These are phyloP conservation scores for Fistularia tabacaria DNA, from an alignment of 2,797 vertebrate species.

Conservation along the genomic window DNA sequence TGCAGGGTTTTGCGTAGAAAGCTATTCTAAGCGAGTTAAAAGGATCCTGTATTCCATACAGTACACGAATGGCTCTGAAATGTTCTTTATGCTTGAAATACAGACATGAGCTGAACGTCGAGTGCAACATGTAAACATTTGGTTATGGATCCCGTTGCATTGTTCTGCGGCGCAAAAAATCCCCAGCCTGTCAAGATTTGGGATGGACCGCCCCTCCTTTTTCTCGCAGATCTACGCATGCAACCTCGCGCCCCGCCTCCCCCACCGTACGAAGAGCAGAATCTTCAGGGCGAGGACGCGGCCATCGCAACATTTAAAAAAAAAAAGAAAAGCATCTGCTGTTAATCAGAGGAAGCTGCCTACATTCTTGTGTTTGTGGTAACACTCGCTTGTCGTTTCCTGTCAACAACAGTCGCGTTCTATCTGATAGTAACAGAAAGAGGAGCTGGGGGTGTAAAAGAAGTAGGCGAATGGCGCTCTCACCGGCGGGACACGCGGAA, in stretches of 20 bases:
- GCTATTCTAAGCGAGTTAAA: background rate
- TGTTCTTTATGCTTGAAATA: slow-evolving; percentile 16
- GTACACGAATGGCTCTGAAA: slow-evolving; percentile 19
- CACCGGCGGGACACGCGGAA: no score
- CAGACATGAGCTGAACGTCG: slow-evolving; percentile 27
- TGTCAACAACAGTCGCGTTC: slow-evolving; percentile 22
- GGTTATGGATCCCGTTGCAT: slow-evolving; percentile 20
- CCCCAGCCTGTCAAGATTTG: no score
- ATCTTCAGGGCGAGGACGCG: no score
- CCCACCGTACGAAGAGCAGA: no score
- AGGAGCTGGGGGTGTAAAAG: background rate
- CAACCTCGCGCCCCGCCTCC: no score
- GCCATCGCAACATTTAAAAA: no score
- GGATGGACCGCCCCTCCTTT: no score
- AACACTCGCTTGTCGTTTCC: slow-evolving; percentile 25
- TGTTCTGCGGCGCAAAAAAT: slow-evolving; percentile 11
- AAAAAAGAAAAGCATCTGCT: slow-evolving; percentile 14
- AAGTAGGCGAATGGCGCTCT: no score
- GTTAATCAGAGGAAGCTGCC: slow-evolving; percentile 37
- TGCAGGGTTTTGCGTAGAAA: background rate
- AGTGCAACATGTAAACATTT: slow-evolving; percentile 50
- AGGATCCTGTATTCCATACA: slow-evolving; percentile 3
- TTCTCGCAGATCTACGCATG: no score
- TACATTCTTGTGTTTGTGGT: slow-evolving; percentile 11
- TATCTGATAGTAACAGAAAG: slow-evolving; percentile 17